Percentiles rank a stretch among this genome's conserved stretches.
Evolutionary conservation across 2,797 vertebrate species (phyloP).

Genomic region (Pelochelys cantorii): DNA sequence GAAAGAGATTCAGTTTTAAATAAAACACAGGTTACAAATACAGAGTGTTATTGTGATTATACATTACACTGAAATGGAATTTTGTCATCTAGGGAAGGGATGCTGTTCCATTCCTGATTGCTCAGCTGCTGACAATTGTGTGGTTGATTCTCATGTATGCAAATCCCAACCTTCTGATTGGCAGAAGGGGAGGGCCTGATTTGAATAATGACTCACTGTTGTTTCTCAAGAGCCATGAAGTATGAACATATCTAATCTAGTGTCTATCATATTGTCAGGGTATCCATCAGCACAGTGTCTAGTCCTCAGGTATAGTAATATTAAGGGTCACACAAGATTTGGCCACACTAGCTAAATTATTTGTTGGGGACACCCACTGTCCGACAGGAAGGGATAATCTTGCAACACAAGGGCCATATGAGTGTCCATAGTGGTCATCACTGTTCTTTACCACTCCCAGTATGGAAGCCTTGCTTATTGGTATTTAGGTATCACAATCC

Average conservation of each 20-base stretch:
- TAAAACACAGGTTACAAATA: slow-evolving; percentile 65
- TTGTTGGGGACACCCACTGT: background rate
- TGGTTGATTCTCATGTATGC: background rate
- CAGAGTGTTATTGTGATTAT: background rate
- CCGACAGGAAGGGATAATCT: background rate
- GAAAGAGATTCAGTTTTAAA: slow-evolving; percentile 76
- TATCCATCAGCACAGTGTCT: slow-evolving; percentile 59
- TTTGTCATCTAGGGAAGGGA: background rate
- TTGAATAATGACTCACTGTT: background rate
- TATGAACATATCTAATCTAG: background rate
- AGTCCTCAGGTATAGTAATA: slow-evolving; percentile 40
- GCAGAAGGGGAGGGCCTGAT: background rate
- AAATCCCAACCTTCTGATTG: background rate
- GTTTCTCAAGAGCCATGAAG: background rate
- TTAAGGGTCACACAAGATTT: slow-evolving; percentile 55
- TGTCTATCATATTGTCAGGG: slow-evolving; percentile 50
- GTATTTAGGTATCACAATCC: background rate
- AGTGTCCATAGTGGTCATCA: fast-evolving
- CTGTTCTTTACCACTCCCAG: fast-evolving
- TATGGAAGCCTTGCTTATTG: background rate
- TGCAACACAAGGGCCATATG: fast-evolving
- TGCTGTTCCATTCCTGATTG: background rate
- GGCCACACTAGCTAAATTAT: slow-evolving; percentile 41
- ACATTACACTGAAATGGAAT: background rate
- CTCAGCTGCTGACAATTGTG: slow-evolving; percentile 14